Base-by-base conservation (phyloP, 2,113 vertebrate genomes). In the Asarcornis scutulata region DNA sequence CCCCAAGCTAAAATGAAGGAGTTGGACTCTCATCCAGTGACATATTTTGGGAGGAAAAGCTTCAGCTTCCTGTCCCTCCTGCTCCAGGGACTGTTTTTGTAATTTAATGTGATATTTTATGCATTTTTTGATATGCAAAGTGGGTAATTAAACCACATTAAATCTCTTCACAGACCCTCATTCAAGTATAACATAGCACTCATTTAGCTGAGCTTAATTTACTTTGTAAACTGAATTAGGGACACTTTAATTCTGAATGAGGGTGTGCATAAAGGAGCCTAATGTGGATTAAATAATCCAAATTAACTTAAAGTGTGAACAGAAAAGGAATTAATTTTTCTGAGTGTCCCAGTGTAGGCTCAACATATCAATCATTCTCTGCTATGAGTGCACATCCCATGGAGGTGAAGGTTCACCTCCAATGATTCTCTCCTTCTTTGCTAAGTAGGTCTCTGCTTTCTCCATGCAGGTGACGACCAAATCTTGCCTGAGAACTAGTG, bases 201-300 rank as follows among this genome's bases (percentile, higher is more conserved):
- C 89, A 96, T 96, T 95, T 96, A 71, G 50, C 82, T 89, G 78
- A 94, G 78, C 46, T 91, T 93, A 89, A 95, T 96, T 97, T 96
- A 89, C 85, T 94, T 85, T 87, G 63, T 91, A 95, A 96, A 96
- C 94, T 96, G 89, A 95, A 94, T 96, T 96, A 96, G 74, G 11
- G 0, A 48, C 85, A 89, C 63, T 91, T 44, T 80, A 80, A 74
- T 91, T 95, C 82, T 93, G 93, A 94, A 93, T 71, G n/a, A 87
- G 77, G 79, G 36, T 74, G 55, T 85, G 56, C 72, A 79, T 85
- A 89, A 89, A 94, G 72, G 71, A 85, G 17, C 63, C 63, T 95
- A 94, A 94, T 88, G 67, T 96, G 96, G 95, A 96, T 95, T 96
- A 96, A 96, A 95, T 95, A 95, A 95, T 96, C 91, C 95, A 94